Evolutionary conservation across 2,888 invertebrate species (phyloP).

Genomic region (Ferrisia virgata): DNA sequence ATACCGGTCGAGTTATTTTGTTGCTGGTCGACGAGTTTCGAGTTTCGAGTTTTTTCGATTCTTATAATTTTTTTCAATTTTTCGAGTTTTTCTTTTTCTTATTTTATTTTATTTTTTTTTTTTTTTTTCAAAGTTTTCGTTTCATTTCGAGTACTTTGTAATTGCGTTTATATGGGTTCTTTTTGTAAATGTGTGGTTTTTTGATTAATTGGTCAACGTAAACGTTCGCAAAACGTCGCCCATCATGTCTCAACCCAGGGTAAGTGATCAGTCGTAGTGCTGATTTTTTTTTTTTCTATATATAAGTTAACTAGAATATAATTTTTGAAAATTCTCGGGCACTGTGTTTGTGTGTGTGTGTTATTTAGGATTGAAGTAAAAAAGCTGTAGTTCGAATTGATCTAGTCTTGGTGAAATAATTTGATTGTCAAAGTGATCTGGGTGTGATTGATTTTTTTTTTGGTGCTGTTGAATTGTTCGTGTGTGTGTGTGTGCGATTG

Average conservation of each 20-base stretch:
- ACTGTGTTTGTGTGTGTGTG: too few relatives aligned
- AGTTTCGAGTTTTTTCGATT: not conserved
- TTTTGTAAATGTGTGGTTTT: conserved; percentile 40
- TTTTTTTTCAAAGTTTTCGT: too few relatives aligned
- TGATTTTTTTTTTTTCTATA: not conserved
- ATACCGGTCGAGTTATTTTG: not conserved
- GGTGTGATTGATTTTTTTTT: too few relatives aligned
- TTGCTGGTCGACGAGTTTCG: not conserved
- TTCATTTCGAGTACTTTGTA: not conserved
- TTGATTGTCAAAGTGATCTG: not conserved
- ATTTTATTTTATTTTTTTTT: not conserved
- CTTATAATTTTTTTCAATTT: not conserved
- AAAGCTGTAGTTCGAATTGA: too few relatives aligned
- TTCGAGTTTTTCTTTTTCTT: not conserved
- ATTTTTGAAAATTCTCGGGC: too few relatives aligned
- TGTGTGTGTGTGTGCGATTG: too few relatives aligned
- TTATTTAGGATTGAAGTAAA: too few relatives aligned
- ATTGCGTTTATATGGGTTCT: not conserved
- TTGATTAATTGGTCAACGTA: conserved; percentile 13
- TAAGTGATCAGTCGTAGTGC: not conserved
- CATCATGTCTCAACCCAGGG: conserved; percentile 45
- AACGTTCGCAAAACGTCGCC: conserved; percentile 41
- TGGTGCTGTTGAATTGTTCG: too few relatives aligned
- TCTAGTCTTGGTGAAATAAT: too few relatives aligned
- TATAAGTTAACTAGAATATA: not conserved